Percentiles rank a stretch among this genome's conserved stretches.
Evolutionary conservation across 2,888 invertebrate species (phyloP).

Genomic region (Orchesella flavescens): DNA sequence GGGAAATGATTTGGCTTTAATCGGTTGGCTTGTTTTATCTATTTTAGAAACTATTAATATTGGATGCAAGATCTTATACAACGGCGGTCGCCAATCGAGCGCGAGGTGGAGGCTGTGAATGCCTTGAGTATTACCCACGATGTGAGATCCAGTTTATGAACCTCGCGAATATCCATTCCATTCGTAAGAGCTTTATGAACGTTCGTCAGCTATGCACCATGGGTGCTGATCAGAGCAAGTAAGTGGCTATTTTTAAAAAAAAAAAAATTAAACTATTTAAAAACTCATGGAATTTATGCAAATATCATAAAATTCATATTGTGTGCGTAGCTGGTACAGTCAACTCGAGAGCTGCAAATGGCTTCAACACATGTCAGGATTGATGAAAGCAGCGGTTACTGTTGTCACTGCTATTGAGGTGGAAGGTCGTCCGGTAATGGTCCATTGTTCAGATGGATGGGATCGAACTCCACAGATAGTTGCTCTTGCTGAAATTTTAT

Average conservation of each 20-base stretch:
- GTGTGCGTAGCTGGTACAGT: constrained; percentile 86
- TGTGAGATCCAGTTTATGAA: constrained; percentile 98
- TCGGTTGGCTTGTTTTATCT: not conserved
- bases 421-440: constrained; percentile 90
- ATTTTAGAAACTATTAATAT: constrained; percentile 85
- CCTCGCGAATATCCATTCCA: constrained; percentile 96
- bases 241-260: constrained; percentile 72
- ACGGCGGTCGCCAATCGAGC: constrained; percentile 97
- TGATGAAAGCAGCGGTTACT: constrained; percentile 86
- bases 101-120: constrained; percentile 97
- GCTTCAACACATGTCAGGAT: constrained; percentile 90
- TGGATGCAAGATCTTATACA: constrained; percentile 96
- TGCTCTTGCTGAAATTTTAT: constrained; percentile 90
- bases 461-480: constrained; percentile 98
- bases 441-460: constrained; percentile 99
- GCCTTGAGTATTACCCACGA: constrained; percentile 93
- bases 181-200: constrained; percentile 92
- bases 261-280: too few relatives aligned
- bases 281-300: too few relatives aligned
- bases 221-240: constrained; percentile 87
- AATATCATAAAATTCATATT: not conserved
- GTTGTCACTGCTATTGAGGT: constrained; percentile 87
- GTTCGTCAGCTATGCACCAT: constrained; percentile 86
- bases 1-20: too few relatives aligned
- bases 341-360: constrained; percentile 91